phyloP scores from a whole-genome alignment of 2,888 invertebrate genomes.

The Eupithecia vulgata region DNA sequence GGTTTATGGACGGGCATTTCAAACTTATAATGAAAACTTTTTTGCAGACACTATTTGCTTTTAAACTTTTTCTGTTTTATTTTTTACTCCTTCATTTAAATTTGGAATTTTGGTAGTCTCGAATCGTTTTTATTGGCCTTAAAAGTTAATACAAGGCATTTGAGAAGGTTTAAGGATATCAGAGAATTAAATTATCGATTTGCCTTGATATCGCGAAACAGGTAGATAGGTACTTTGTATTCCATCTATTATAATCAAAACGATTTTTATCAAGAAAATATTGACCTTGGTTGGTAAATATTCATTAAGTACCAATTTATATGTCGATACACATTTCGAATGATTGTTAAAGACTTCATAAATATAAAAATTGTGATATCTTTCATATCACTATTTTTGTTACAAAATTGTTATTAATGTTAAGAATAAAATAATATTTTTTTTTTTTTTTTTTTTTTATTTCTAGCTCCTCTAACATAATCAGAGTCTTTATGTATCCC shows the following conservation, averaged over 20 bases:
- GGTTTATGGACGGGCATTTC: not conserved
- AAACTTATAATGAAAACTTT: not conserved
- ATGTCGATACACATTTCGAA: not conserved
- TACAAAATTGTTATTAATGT: not conserved
- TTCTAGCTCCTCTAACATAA: too few relatives aligned
- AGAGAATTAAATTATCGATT: slow-evolving; percentile 15
- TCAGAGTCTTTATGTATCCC: too few relatives aligned
- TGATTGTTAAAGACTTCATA: not conserved
- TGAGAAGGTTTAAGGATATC: slow-evolving; percentile 34
- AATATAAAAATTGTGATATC: not conserved
- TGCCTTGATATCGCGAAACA: slow-evolving; percentile 11
- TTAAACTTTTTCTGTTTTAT: not conserved
- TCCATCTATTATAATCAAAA: not conserved
- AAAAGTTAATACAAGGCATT: slow-evolving; percentile 21
- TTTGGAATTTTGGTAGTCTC: slow-evolving; percentile 19
- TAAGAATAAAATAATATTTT: too few relatives aligned
- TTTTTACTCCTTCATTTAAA: not conserved
- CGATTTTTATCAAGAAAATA: slow-evolving; percentile 7
- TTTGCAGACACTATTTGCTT: not conserved
- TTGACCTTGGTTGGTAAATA: slow-evolving; percentile 8
- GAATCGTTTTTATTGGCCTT: slow-evolving; percentile 20
- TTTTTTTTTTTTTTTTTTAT: too few relatives aligned
- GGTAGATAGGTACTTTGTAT: not conserved
- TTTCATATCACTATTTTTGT: not conserved
- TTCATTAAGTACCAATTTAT: not conserved